These are phyloP conservation scores for Gambusia yucatana DNA, from an alignment of 2,797 vertebrate genomes.

Conservation along the genomic window DNA sequence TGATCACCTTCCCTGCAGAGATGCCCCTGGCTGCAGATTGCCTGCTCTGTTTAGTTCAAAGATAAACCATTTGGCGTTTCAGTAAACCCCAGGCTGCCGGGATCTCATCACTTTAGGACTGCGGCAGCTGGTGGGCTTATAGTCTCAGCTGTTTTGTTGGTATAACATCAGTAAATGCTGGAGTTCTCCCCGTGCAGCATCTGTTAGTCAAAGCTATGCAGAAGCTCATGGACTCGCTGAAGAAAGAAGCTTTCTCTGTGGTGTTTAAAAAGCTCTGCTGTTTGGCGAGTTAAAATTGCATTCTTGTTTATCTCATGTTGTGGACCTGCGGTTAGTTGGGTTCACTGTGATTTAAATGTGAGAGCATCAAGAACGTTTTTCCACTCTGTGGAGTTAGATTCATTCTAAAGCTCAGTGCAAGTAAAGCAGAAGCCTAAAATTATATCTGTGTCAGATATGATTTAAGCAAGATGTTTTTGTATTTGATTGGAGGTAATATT, in stretches of 20 bases:
- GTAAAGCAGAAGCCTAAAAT: neutral
- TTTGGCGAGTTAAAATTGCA: neutral
- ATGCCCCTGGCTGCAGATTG: conserved; percentile 41
- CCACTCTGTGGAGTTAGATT: neutral
- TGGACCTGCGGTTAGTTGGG: neutral
- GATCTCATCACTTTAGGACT: conserved; percentile 28
- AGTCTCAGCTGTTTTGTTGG: conserved; percentile 24
- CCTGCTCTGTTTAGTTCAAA: conserved; percentile 67
- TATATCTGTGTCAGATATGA: neutral
- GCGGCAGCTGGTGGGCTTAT: conserved; percentile 19
- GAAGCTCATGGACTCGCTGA: neutral
- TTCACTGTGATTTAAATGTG: neutral
- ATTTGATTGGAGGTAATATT: neutral
- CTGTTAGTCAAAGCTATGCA: neutral
- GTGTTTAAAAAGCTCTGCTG: neutral
- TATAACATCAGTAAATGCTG: neutral
- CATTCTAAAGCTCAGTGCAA: neutral
- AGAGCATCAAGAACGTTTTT: neutral
- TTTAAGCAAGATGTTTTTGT: neutral
- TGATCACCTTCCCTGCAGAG: conserved; percentile 31
- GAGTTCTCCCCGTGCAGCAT: neutral
- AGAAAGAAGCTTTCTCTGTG: neutral
- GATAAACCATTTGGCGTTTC: conserved; percentile 67
- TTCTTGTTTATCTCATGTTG: neutral
- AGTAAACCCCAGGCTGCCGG: conserved; percentile 62